phyloP scores from a whole-genome alignment of 2,113 vertebrate genomes.

The Barnardius zonarius region DNA sequence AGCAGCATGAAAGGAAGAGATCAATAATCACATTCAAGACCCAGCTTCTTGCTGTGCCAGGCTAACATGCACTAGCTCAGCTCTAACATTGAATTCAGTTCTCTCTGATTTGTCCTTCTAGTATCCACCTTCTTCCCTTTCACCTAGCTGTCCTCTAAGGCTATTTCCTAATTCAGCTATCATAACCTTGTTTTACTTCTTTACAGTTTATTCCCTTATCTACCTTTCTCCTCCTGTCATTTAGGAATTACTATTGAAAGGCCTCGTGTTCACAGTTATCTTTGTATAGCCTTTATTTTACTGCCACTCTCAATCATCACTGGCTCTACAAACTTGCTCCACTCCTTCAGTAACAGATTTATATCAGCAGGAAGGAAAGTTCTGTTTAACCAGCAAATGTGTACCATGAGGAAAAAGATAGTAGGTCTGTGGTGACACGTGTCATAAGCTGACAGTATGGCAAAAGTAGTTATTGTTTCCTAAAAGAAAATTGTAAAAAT shows the following conservation, averaged over 20 bases:
- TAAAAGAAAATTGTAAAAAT: background rate
- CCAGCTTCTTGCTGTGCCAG: background rate
- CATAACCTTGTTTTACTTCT: background rate
- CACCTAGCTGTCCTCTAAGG: background rate
- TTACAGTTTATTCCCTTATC: background rate
- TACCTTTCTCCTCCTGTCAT: background rate
- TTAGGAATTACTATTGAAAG: background rate
- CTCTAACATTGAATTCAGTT: background rate
- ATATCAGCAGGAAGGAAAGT: background rate
- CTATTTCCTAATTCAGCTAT: background rate
- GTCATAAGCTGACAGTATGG: background rate
- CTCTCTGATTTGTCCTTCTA: background rate
- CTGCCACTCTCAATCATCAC: background rate
- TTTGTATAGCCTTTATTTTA: background rate
- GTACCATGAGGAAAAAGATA: background rate
- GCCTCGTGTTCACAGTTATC: background rate
- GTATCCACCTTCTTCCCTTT: background rate
- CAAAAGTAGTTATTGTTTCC: background rate
- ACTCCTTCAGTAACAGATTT: background rate
- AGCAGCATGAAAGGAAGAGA: conserved; percentile 23
- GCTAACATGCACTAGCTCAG: background rate
- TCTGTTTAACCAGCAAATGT: background rate
- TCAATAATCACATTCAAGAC: conserved; percentile 38
- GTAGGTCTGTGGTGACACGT: background rate
- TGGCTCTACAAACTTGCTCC: background rate